phyloP scores from a whole-genome alignment of 2,797 vertebrate species.

The Botia almorhae region DNA sequence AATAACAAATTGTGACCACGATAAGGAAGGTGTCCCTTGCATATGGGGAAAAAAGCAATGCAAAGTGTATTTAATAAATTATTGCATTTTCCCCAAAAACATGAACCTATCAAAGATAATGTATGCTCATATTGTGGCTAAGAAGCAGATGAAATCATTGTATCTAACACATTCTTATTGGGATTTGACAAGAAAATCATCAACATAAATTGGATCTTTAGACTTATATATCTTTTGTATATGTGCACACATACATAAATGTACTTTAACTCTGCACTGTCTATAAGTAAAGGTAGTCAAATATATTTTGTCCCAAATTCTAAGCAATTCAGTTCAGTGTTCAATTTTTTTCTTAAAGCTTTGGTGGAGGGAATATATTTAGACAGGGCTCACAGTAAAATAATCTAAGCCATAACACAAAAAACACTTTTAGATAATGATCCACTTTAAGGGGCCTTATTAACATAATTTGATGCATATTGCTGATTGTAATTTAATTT shows the following conservation, averaged over 20 bases:
- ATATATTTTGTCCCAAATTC: constrained; percentile 40
- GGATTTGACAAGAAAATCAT: constrained; percentile 38
- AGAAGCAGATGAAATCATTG: constrained; percentile 17
- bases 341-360: constrained; percentile 66
- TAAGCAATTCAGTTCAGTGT: constrained; percentile 62
- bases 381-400: constrained; percentile 71
- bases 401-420: constrained; percentile 65
- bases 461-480: constrained; percentile 72
- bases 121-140: background rate
- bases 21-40: constrained; percentile 10
- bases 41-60: constrained; percentile 35
- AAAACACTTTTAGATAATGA: constrained; percentile 76
- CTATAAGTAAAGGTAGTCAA: constrained; percentile 26
- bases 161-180: constrained; percentile 1
- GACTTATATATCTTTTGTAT: constrained; percentile 3
- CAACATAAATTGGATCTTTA: constrained; percentile 3
- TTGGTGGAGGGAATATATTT: constrained; percentile 75
- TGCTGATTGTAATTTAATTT: constrained; percentile 75
- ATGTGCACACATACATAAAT: background rate
- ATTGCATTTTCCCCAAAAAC: constrained; percentile 17
- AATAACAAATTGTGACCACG: constrained; percentile 41
- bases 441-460: constrained; percentile 72
- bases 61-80: constrained; percentile 24
- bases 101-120: background rate
- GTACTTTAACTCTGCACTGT: constrained; percentile 29